These are phyloP conservation scores for Numenius arquata DNA, from an alignment of 2,113 vertebrate genomes.

Conservation along the genomic window DNA sequence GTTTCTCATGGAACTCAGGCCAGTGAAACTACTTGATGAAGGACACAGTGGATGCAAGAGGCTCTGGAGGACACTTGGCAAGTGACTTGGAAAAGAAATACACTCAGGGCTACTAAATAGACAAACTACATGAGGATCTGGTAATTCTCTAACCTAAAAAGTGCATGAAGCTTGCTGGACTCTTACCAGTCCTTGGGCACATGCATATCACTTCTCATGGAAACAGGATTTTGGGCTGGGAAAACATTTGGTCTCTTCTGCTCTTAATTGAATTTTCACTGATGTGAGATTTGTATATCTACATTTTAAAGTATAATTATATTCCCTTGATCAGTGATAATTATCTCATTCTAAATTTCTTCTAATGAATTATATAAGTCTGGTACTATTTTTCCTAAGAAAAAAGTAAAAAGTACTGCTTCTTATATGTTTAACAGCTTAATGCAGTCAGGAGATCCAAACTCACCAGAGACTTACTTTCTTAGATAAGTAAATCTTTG, in stretches of 20 bases:
- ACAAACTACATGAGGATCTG: background rate
- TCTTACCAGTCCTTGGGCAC: background rate
- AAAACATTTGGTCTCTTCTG: background rate
- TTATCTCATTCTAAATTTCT: background rate
- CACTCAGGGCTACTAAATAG: background rate
- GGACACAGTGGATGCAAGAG: background rate
- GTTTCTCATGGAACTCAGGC: background rate
- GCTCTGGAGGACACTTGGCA: background rate
- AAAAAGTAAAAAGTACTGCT: background rate
- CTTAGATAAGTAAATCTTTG: constrained; percentile 1
- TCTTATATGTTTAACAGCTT: background rate
- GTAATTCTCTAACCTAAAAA: background rate
- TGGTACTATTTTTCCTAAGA: background rate
- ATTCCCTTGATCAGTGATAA: background rate
- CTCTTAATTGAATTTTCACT: constrained; percentile 39
- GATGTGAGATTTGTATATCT: background rate
- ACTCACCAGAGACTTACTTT: background rate
- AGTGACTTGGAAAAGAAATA: background rate
- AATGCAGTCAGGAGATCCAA: background rate
- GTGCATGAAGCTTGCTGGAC: fast-evolving
- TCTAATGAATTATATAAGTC: constrained; percentile 32
- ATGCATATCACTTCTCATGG: fast-evolving
- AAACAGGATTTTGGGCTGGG: background rate
- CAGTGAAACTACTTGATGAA: background rate
- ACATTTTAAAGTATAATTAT: constrained; percentile 27